Evolutionary conservation across 2,797 vertebrate genomes (phyloP).

Genomic region (Acanthornis magna): DNA sequence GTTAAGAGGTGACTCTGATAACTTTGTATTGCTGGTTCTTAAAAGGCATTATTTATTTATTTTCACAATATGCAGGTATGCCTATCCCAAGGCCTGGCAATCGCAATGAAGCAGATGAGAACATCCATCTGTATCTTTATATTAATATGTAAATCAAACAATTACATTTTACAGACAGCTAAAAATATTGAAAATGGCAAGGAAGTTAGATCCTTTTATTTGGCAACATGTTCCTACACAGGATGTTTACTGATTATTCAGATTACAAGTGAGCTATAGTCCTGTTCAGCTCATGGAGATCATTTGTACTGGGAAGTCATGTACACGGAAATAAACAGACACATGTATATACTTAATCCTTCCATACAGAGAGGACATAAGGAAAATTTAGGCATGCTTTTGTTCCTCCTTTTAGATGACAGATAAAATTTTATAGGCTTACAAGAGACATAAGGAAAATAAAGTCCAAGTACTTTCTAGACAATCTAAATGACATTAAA

Average conservation of each 20-base stretch:
- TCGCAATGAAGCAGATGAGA: background rate
- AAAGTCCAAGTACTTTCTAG: background rate
- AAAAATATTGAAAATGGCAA: background rate
- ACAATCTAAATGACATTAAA: background rate
- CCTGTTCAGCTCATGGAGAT: background rate
- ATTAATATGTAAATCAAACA: background rate
- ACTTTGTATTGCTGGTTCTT: background rate
- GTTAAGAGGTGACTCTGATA: background rate
- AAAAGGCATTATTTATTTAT: background rate
- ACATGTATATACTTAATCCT: background rate
- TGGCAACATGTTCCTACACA: background rate
- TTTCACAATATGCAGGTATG: background rate
- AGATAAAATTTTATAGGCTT: background rate
- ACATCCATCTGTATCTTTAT: background rate
- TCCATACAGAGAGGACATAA: background rate
- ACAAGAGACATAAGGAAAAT: background rate
- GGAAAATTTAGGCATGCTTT: background rate
- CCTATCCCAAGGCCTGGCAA: background rate
- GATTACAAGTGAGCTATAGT: background rate
- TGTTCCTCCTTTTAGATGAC: fast-evolving
- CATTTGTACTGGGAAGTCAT: background rate
- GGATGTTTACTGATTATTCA: background rate
- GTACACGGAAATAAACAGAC: background rate
- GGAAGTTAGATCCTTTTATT: background rate
- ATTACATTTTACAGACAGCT: background rate